These are phyloP conservation scores for Athene cunicularia DNA, from an alignment of 2,113 vertebrate genomes.

Conservation along the genomic window DNA sequence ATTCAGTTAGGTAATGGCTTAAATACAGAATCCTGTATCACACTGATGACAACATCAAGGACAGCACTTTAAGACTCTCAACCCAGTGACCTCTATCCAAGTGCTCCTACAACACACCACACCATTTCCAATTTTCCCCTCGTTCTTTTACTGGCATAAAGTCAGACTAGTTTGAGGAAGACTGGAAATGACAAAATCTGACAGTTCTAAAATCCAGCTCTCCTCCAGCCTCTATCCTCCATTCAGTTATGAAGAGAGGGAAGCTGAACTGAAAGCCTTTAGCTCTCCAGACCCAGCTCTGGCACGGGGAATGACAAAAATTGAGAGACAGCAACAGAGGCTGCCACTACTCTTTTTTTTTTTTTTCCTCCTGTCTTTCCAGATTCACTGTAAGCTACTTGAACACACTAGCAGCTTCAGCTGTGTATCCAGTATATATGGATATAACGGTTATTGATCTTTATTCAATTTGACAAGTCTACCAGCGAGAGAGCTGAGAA, in stretches of 20 bases:
- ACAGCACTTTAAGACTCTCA: not conserved
- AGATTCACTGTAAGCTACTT: not conserved
- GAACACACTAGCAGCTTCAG: not conserved
- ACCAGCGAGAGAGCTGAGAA: not conserved
- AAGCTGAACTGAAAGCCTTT: not conserved
- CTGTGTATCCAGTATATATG: not conserved
- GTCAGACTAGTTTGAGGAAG: not conserved
- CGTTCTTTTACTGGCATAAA: not conserved
- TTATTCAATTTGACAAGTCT: not conserved
- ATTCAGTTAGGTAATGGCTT: not conserved
- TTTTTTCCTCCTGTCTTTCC: not conserved
- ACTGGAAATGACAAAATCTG: not conserved
- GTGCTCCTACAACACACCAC: not conserved
- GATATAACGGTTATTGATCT: not conserved
- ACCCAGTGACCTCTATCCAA: not conserved
- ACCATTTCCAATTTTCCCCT: not conserved
- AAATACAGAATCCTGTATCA: not conserved
- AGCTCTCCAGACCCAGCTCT: not conserved
- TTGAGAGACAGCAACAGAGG: not conserved
- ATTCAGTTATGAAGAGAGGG: not conserved
- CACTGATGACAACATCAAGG: not conserved
- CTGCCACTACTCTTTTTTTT: not conserved
- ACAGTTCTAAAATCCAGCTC: not conserved
- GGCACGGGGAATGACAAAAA: not conserved
- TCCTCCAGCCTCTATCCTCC: not conserved